phyloP scores from a whole-genome alignment of 2,888 invertebrate genomes.

The Drosophila gaucha region DNA sequence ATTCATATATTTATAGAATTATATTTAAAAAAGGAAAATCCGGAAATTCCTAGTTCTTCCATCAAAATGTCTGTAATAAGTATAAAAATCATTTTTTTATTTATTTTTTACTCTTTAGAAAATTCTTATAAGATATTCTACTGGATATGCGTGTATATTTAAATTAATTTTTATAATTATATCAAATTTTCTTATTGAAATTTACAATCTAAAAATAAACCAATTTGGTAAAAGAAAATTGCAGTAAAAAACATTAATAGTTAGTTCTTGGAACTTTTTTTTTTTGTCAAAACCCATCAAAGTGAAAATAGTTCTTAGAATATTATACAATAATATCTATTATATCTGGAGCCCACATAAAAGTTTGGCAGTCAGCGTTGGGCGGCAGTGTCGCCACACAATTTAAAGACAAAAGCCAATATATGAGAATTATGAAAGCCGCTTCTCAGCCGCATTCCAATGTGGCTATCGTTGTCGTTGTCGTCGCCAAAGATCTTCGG shows the following conservation, averaged over 20 bases:
- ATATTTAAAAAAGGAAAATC: too few relatives aligned
- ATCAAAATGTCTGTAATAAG: too few relatives aligned
- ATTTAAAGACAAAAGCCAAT: slow-evolving; percentile 40
- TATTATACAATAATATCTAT: neutral
- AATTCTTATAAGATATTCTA: too few relatives aligned
- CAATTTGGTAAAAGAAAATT: neutral
- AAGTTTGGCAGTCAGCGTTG: slow-evolving; percentile 20
- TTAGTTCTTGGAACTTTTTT: neutral
- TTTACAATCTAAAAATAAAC: neutral
- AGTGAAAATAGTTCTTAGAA: neutral
- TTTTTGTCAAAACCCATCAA: neutral
- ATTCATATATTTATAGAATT: too few relatives aligned
- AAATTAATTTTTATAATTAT: neutral
- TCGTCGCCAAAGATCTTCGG: slow-evolving; percentile 49
- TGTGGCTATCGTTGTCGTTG: slow-evolving; percentile 40
- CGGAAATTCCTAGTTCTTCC: too few relatives aligned
- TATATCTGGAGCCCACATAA: slow-evolving; percentile 21
- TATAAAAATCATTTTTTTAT: too few relatives aligned
- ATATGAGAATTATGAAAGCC: slow-evolving; percentile 63
- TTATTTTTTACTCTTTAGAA: too few relatives aligned
- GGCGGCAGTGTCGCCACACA: slow-evolving; percentile 19
- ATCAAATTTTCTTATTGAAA: neutral
- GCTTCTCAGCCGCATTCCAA: slow-evolving; percentile 54
- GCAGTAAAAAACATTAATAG: too few relatives aligned
- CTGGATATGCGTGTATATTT: too few relatives aligned